These are phyloP conservation scores for Triops cancriformis DNA, from an alignment of 1,140 invertebrate species.

Conservation along the genomic window DNA sequence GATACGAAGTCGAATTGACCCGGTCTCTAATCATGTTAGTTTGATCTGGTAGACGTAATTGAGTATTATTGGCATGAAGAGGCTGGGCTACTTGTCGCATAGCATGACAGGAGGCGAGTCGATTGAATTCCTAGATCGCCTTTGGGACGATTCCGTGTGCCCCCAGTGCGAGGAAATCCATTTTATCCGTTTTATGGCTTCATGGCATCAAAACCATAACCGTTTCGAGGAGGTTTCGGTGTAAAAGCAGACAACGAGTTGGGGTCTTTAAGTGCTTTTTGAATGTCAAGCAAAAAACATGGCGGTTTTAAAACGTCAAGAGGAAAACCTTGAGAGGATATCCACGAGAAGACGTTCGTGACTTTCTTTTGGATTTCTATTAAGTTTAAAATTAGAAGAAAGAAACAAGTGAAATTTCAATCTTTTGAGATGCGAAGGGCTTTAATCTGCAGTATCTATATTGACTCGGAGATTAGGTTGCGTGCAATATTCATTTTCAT, in stretches of 20 bases:
- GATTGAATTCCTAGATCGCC: neutral
- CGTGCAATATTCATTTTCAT: neutral
- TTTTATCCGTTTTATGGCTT: conserved; percentile 2
- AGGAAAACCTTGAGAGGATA: no score
- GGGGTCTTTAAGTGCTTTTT: neutral
- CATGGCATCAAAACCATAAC: neutral
- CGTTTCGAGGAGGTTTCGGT: neutral
- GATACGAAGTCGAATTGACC: neutral
- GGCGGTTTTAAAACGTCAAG: no score
- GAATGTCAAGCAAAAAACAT: neutral
- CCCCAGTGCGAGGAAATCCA: neutral
- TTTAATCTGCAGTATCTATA: no score
- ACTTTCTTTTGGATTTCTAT: no score
- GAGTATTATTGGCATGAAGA: neutral
- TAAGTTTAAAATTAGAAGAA: no score
- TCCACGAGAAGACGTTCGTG: no score
- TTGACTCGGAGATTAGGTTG: neutral
- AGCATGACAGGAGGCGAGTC: neutral
- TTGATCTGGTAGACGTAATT: neutral
- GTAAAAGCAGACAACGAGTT: neutral
- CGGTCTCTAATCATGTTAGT: neutral
- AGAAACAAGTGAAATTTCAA: no score
- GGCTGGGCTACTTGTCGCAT: neutral
- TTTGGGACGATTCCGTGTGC: neutral
- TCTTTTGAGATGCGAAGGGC: no score